These are phyloP conservation scores for Carposina sasakii DNA, from an alignment of 1,140 invertebrate species.

Conservation along the genomic window DNA sequence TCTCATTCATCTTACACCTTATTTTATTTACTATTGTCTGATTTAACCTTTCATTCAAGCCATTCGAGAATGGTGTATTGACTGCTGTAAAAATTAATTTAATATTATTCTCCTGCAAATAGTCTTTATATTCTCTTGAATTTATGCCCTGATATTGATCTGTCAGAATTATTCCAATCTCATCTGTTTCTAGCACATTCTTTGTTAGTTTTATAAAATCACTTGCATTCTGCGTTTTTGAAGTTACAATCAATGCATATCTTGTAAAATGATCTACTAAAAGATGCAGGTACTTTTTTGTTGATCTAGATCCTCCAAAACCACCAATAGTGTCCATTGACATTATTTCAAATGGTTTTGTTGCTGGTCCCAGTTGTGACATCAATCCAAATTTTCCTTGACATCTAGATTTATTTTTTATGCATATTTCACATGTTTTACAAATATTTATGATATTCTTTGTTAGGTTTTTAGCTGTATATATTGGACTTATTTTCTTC, in stretches of 20 bases:
- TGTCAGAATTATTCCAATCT: too few species aligned
- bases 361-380: conserved; percentile 38
- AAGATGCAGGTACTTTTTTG: conserved; percentile 26
- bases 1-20: too few species aligned
- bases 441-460: background rate
- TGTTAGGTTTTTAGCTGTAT: conserved; percentile 9
- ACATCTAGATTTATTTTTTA: conserved; percentile 25
- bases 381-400: conserved; percentile 24
- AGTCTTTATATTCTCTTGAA: too few species aligned
- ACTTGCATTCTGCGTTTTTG: conserved; percentile 42
- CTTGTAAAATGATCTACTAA: conserved; percentile 26
- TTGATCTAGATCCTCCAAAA: conserved; percentile 21
- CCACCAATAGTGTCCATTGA: conserved; percentile 27
- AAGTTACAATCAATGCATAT: conserved; percentile 30
- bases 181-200: too few species aligned
- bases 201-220: too few species aligned
- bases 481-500: conserved; percentile 6
- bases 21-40: too few species aligned
- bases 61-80: too few species aligned
- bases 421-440: background rate
- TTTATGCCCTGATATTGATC: too few species aligned
- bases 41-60: too few species aligned
- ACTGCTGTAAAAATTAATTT: too few species aligned
- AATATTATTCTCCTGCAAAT: too few species aligned
- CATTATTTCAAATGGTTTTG: conserved; percentile 22